A percentile compares a stretch with the other conserved stretches of the same genome.
These are phyloP conservation scores for Pantherophis vulpinus DNA, from an alignment of 2,797 vertebrate species.

Conservation along the genomic window DNA sequence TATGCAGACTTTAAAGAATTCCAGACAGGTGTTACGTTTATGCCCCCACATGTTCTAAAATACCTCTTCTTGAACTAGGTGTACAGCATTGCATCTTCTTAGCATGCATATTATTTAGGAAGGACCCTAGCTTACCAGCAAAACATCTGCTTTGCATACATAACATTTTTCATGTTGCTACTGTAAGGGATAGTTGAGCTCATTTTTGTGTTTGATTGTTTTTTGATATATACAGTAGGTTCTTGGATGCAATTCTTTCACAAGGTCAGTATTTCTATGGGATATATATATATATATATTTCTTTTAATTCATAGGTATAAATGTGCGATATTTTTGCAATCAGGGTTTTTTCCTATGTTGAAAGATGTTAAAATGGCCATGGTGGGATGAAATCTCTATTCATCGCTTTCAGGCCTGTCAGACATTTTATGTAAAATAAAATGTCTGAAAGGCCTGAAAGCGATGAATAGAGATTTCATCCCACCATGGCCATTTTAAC, in stretches of 20 bases:
- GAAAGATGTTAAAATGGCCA: too few species aligned
- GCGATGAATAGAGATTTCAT: too few species aligned
- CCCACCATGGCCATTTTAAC: too few species aligned
- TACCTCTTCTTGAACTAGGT: neutral
- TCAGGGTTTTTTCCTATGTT: too few species aligned
- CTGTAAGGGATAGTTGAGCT: neutral
- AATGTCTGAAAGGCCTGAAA: too few species aligned
- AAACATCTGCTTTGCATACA: neutral
- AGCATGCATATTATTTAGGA: neutral
- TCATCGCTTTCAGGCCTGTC: too few species aligned
- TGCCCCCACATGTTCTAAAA: neutral
- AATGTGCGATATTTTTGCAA: too few species aligned
- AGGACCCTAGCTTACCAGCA: neutral
- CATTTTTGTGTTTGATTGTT: neutral
- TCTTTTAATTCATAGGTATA: too few species aligned
- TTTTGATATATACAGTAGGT: neutral
- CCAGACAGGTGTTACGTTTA: neutral
- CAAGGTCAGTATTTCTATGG: neutral
- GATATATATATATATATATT: too few species aligned
- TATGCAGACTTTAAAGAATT: neutral
- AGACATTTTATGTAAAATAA: too few species aligned
- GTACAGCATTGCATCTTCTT: neutral
- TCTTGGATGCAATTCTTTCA: neutral
- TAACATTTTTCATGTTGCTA: neutral
- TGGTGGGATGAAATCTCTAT: too few species aligned